Evolutionary conservation across 1,140 invertebrate species (phyloP).

Genomic region (Eurosta solidaginis): DNA sequence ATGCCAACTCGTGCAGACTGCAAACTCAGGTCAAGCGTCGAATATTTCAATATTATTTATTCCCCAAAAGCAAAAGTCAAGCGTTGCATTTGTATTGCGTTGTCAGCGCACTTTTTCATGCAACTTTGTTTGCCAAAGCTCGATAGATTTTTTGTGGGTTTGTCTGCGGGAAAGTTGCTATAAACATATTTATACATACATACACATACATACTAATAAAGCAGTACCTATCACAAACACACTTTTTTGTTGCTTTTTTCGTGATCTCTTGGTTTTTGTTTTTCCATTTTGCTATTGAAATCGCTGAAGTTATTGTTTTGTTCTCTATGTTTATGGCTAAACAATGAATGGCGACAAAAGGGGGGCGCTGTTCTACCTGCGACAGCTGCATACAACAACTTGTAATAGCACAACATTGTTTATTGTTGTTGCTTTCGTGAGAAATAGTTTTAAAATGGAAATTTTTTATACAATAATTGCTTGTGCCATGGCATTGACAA

Average conservation of each 20-base stretch:
- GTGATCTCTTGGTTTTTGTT: neutral
- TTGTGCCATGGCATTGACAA: neutral
- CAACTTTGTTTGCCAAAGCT: neutral
- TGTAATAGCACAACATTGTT: neutral
- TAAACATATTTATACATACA: too few species aligned
- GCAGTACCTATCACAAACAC: neutral
- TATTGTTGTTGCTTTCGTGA: neutral
- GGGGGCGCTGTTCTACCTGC: neutral
- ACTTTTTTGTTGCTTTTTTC: neutral
- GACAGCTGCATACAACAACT: neutral
- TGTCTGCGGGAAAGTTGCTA: too few species aligned
- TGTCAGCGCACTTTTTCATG: neutral
- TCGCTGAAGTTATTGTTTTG: neutral
- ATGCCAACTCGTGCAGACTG: neutral
- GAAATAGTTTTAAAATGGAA: slow-evolving; percentile 11
- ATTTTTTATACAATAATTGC: neutral
- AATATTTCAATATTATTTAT: slow-evolving; percentile 24
- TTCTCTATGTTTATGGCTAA: slow-evolving; percentile 21
- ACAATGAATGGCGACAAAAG: neutral
- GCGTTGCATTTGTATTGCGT: slow-evolving; percentile 1
- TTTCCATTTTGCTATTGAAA: neutral
- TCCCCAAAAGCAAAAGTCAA: slow-evolving; percentile 6
- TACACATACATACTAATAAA: too few species aligned
- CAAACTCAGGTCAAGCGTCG: neutral
- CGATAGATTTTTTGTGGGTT: neutral